Evolutionary conservation across 1,140 invertebrate genomes (phyloP), one percentile per base, ranked within the genome.

Genomic region (Bicyclus anynana): DNA sequence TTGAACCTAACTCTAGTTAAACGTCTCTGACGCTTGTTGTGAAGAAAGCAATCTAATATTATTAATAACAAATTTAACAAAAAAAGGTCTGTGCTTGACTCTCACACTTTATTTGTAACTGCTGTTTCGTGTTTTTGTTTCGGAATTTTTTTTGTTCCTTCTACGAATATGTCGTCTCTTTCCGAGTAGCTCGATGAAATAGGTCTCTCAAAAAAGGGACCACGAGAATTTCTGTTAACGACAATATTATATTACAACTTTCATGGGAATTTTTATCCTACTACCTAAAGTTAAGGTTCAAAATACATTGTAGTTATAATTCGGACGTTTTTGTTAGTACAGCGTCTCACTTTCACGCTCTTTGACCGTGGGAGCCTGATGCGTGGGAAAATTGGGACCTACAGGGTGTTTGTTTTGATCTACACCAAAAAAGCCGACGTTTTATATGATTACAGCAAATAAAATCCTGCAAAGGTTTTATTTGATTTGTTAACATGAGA

Each of bases 321-420:
- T 53, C 16, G 16, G 48, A 44, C n/a, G 3, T 1, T 17, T 29
- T 26, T 48, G 46, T 48, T 27, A 48, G 46, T 26, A 21, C 20
- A n/a, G 27, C 23, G 37, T 53, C 49, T 52, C 51, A 53, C 51
- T 53, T 53, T 53, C 38, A 53, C 38, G 51, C 51, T 53, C 38
- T 53, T 42, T 53, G 51, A 53, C 51, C 51, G 37, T 53, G 38
- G 38, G 37, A 53, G 18, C 51, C 26, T 53, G 14, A 27, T 44
- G 51, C 51, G 51, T 53, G 51, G 51, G 51, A 53, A 37, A 37
- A 52, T 18, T 12, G 23, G 13, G 26, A 26, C 29, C 42, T 14
- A 53, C 10, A 20, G 14, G 17, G 13, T 29, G 38, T 20, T 53
- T 18, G 17, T 33, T 40, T 26, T n/a, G 12, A 12, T 21, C 13